Evolutionary conservation across 2,888 invertebrate species (phyloP).

Genomic region (Himalopsyche japonica): DNA sequence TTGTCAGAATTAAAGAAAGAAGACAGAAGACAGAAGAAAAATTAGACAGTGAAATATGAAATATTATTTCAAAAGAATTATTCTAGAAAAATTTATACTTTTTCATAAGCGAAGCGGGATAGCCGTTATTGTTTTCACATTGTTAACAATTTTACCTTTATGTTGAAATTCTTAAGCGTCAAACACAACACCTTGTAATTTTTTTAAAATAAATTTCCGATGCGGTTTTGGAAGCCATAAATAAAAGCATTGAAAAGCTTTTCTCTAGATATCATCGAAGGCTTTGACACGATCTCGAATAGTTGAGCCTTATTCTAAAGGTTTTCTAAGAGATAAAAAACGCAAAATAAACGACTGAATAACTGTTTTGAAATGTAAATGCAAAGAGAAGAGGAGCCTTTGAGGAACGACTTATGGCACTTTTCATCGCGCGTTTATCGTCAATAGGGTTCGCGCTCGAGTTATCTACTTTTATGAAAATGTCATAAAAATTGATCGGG

Average conservation of each 20-base stretch:
- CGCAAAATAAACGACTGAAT: neutral
- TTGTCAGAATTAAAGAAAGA: too few relatives aligned
- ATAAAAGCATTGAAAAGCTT: neutral
- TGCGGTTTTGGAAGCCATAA: neutral
- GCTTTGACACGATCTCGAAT: neutral
- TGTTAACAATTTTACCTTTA: neutral
- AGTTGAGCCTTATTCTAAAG: neutral
- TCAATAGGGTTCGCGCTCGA: neutral
- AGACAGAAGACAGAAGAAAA: too few relatives aligned
- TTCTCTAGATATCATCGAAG: neutral
- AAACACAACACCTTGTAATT: neutral
- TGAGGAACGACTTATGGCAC: neutral
- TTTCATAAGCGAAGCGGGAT: too few relatives aligned
- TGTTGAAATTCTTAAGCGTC: neutral
- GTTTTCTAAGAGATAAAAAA: neutral
- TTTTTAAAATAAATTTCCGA: neutral
- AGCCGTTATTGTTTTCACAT: neutral
- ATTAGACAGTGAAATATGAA: too few relatives aligned
- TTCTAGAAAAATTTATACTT: too few relatives aligned
- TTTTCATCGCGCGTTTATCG: neutral
- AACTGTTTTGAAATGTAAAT: neutral
- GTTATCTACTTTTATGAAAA: neutral
- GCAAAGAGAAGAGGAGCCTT: neutral
- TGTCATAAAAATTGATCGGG: neutral
- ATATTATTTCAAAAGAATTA: too few relatives aligned